phyloP scores from a whole-genome alignment of 2,113 vertebrate species.

The Columba livia region DNA sequence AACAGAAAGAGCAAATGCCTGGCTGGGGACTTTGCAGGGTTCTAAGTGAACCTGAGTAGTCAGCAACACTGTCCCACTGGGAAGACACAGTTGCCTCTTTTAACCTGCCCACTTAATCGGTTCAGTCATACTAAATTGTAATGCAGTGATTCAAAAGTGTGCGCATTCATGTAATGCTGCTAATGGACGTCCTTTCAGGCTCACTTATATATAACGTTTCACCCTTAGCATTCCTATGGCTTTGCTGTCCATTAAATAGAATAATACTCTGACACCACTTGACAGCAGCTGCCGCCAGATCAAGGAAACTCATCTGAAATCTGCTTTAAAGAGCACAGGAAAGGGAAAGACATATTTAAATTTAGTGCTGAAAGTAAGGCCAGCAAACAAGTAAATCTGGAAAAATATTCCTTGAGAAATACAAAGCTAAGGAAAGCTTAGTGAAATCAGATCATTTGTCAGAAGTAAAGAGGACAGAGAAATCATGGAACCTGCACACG shows the following conservation, averaged over 20 bases:
- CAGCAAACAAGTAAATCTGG: neutral
- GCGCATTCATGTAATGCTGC: neutral
- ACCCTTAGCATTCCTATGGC: neutral
- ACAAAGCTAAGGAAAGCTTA: neutral
- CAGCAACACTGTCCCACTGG: neutral
- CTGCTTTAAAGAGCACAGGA: neutral
- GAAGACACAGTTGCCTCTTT: neutral
- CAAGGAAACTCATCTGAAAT: neutral
- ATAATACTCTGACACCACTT: neutral
- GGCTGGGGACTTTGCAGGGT: neutral
- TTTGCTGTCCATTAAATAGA: neutral
- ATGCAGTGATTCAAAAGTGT: neutral
- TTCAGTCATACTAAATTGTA: accelerated
- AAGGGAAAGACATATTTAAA: neutral
- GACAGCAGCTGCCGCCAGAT: neutral
- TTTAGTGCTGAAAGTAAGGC: neutral
- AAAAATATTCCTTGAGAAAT: neutral
- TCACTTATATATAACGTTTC: neutral
- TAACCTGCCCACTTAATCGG: neutral
- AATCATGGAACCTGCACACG: neutral
- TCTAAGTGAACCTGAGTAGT: neutral
- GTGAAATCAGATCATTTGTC: neutral
- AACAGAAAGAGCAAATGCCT: neutral
- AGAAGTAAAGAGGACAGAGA: neutral
- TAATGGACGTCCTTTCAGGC: accelerated